Evolutionary conservation across 2,888 invertebrate species (phyloP).

Genomic region (Axea sp.): DNA sequence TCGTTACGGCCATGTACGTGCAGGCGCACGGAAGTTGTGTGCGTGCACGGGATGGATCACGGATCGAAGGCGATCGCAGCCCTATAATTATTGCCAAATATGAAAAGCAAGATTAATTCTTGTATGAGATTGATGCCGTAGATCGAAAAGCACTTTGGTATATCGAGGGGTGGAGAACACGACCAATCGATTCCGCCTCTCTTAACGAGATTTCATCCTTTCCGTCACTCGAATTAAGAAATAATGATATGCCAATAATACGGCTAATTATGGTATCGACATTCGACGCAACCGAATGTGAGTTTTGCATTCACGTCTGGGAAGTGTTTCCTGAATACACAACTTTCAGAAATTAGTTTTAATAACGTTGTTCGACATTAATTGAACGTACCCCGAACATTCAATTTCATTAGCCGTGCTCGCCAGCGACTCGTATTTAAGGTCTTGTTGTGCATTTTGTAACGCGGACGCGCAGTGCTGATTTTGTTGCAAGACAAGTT

Average conservation of each 20-base stretch:
- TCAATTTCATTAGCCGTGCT: too few species aligned
- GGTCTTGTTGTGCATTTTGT: too few species aligned
- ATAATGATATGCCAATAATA: slow-evolving; percentile 78
- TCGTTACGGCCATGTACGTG: too few species aligned
- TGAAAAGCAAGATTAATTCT: slow-evolving; percentile 79
- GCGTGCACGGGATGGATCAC: slow-evolving; percentile 68
- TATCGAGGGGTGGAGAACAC: slow-evolving; percentile 64
- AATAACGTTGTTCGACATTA: slow-evolving; percentile 35
- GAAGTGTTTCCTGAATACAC: too few species aligned
- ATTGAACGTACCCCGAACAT: slow-evolving; percentile 17
- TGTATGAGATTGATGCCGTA: slow-evolving; percentile 79
- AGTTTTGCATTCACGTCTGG: slow-evolving; percentile 38
- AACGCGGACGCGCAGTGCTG: too few species aligned
- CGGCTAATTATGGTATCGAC: slow-evolving; percentile 72
- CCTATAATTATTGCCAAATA: slow-evolving; percentile 80
- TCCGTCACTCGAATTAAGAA: slow-evolving; percentile 78
- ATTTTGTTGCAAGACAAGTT: too few species aligned
- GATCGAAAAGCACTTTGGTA: slow-evolving; percentile 73
- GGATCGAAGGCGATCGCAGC: slow-evolving; percentile 70
- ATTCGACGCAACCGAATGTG: slow-evolving; percentile 42
- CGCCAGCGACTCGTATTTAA: too few species aligned
- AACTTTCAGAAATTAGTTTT: too few species aligned
- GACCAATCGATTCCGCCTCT: slow-evolving; percentile 75
- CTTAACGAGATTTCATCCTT: slow-evolving; percentile 78
- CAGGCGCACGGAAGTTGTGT: too few species aligned